A percentile compares a stretch with the other conserved stretches of the same genome.
These are phyloP conservation scores for Clitarchus hookeri DNA, from an alignment of 2,888 invertebrate genomes.

Conservation along the genomic window DNA sequence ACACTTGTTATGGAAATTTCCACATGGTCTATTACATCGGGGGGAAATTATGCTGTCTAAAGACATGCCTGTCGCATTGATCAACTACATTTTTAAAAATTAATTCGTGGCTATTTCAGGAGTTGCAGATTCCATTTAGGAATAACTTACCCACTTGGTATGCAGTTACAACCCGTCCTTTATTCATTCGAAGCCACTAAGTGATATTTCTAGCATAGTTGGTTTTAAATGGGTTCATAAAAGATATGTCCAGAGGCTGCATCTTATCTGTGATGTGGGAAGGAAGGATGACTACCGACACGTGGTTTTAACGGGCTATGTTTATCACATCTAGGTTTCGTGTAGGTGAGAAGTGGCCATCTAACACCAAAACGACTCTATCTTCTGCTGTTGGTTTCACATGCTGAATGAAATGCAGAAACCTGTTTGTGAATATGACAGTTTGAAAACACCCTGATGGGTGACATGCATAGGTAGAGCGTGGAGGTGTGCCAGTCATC, in stretches of 20 bases:
- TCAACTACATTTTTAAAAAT: constrained; percentile 28
- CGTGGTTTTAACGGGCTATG: constrained; percentile 32
- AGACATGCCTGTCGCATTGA: not conserved
- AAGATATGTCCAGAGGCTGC: constrained; percentile 35
- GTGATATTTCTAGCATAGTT: not conserved
- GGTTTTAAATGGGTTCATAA: constrained; percentile 32
- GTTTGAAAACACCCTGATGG: constrained; percentile 43
- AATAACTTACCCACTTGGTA: not conserved
- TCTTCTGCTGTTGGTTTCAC: constrained; percentile 38
- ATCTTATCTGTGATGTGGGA: constrained; percentile 16
- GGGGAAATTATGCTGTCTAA: not conserved
- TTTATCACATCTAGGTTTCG: constrained; percentile 44
- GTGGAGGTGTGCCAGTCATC: constrained; percentile 48
- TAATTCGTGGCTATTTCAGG: not conserved
- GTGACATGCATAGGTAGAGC: constrained; percentile 46
- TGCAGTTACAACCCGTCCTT: not conserved
- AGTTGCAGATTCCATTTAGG: constrained; percentile 1
- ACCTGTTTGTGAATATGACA: constrained; percentile 33
- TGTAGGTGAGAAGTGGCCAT: constrained; percentile 44
- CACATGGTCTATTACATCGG: not conserved
- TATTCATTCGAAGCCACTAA: constrained; percentile 16
- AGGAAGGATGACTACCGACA: not conserved
- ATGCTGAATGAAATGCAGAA: constrained; percentile 35
- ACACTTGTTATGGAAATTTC: too few species aligned
- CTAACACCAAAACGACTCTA: constrained; percentile 45